Base-by-base conservation (phyloP, 2,888 invertebrate genomes). In the Drosophila falleni region DNA sequence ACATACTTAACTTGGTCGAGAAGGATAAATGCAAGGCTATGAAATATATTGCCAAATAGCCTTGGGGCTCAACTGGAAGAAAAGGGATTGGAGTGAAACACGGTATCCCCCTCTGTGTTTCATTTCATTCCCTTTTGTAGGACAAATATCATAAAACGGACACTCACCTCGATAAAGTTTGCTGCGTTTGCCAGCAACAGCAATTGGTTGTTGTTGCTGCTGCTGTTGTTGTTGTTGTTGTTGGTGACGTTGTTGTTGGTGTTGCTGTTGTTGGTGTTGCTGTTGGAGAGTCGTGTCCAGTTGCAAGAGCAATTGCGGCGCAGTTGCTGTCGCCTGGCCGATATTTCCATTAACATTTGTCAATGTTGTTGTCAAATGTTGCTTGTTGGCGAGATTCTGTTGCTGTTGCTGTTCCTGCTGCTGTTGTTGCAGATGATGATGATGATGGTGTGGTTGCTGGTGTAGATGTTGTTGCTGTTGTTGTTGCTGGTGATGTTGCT, bases 161-260 rank as follows among this genome's bases (percentile, higher is more conserved):
- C 89, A 93, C 94, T 94, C 93, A 96, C 96, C 96, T 95, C 95
- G 94, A 87, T 96, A 95, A 84, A 96, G 94, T 92, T 96, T 96
- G 82, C 96, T 96, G 81, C 96, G 93, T 91, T 95, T 95, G 87
- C 96, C 96, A 83, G 96, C 96, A 62, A 78, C 80, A 50, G 66
- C 81, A 56, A 74, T 81, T 89, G 96, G 95, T 92, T 95, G 94
- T 87, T 96, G 95, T 78, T 79, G 78, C 3, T 66, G 95, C 90
- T 96, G 95, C 26, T 95, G 70, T 0, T 63, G 75, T 0, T 55
- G 75, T 0, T 71, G 75, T 0, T 67, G 81, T 8, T 78, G 84
- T 5, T 67, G 29, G 29, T 29, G 29, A 29, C 29, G 81, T 5
- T 61, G 81, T 1, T 67, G 80, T 0, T 62, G 80, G 0, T 70